Evolutionary conservation across 2,888 invertebrate genomes (phyloP).

Genomic region (Drosophila rellima): DNA sequence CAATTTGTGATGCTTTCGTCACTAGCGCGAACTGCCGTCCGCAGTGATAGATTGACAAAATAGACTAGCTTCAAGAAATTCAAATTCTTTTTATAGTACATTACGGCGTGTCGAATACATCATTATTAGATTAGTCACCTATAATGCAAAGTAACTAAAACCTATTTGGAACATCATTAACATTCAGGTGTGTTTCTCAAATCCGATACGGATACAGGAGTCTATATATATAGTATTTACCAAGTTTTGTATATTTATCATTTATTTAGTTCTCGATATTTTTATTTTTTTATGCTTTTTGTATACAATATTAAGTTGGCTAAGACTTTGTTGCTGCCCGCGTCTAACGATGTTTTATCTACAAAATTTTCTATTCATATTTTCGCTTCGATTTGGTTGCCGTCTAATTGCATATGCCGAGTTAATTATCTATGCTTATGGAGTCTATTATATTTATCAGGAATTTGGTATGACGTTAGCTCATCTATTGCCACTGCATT

Average conservation of each 20-base stretch:
- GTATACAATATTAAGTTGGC: not conserved
- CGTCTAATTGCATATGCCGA: constrained; percentile 36
- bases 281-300: not conserved
- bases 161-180: not conserved
- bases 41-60: not conserved
- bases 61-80: not conserved
- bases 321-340: not conserved
- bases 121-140: not conserved
- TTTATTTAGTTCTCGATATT: not conserved
- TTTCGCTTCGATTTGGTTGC: constrained; percentile 45
- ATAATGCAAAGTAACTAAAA: not conserved
- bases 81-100: not conserved
- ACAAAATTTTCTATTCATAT: constrained; percentile 33
- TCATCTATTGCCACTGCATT: not conserved
- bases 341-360: constrained; percentile 40
- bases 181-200: no score
- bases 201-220: no score
- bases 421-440: constrained; percentile 21
- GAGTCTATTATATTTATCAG: constrained; percentile 1
- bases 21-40: no score
- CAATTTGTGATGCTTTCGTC: no score
- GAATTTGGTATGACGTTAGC: not conserved
- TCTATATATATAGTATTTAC: no score
- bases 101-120: not conserved
- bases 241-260: not conserved